phyloP scores from a whole-genome alignment of 1,140 invertebrate species.

The Parapsyche elsis region DNA sequence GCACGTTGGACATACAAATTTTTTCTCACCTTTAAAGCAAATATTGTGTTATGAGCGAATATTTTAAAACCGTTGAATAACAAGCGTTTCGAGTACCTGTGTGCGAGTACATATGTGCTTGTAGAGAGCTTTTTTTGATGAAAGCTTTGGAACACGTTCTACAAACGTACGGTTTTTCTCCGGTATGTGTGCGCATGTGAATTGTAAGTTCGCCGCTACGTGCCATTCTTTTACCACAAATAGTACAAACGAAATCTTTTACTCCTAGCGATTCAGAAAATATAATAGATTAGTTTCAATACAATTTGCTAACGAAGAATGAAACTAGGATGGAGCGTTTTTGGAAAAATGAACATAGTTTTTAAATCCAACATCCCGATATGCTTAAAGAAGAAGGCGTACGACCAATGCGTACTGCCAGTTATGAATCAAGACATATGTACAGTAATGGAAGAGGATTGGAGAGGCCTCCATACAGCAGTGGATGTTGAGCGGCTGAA shows the following conservation, averaged over 20 bases:
- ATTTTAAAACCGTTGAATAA: neutral
- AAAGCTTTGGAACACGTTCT: conserved; percentile 58
- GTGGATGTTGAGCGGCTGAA: too few relatives aligned
- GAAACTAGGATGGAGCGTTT: too few relatives aligned
- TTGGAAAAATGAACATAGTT: too few relatives aligned
- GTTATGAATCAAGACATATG: too few relatives aligned
- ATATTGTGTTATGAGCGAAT: too few relatives aligned
- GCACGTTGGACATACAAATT: conserved; percentile 53
- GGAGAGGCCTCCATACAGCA: too few relatives aligned
- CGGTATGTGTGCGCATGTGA: conserved; percentile 66
- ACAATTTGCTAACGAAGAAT: too few relatives aligned
- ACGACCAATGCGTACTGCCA: too few relatives aligned
- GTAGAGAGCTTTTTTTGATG: conserved; percentile 52
- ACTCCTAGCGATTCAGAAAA: conserved; percentile 38
- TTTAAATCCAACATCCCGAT: too few relatives aligned
- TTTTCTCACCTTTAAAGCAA: conserved; percentile 49
- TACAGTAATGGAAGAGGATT: too few relatives aligned
- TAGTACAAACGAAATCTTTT: conserved; percentile 52
- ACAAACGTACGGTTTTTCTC: conserved; percentile 59
- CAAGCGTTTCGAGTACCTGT: conserved; percentile 47
- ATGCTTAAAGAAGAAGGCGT: too few relatives aligned
- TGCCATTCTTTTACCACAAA: conserved; percentile 54
- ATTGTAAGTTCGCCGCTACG: conserved; percentile 52
- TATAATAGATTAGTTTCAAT: too few relatives aligned
- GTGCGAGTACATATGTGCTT: conserved; percentile 52